These are phyloP conservation scores for Mola mola DNA, from an alignment of 2,113 vertebrate species.

Conservation along the genomic window DNA sequence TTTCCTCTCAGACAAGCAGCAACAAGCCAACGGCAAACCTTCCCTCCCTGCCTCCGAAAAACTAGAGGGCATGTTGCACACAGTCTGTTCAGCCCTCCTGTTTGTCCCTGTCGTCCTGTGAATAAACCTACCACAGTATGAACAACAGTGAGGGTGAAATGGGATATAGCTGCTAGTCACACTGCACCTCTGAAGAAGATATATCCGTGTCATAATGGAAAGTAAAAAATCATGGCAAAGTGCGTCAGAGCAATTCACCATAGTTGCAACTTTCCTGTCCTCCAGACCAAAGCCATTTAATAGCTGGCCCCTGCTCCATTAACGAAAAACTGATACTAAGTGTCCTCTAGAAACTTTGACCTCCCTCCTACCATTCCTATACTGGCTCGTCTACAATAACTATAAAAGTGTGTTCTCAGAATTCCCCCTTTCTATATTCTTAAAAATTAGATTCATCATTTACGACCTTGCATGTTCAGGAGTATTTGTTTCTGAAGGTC, in stretches of 20 bases:
- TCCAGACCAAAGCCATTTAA: conserved; percentile 64
- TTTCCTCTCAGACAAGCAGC: conserved; percentile 76
- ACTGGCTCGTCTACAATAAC: conserved; percentile 32
- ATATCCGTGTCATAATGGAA: conserved; percentile 45
- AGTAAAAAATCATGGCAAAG: conserved; percentile 62
- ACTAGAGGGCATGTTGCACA: conserved; percentile 53
- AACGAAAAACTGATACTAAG: conserved; percentile 72
- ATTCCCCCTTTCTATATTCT: conserved; percentile 32
- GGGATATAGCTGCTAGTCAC: conserved; percentile 47
- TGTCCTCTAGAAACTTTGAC: conserved; percentile 69
- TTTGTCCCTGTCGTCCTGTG: conserved; percentile 50
- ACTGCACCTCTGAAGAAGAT: conserved; percentile 37
- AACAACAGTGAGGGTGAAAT: conserved; percentile 63
- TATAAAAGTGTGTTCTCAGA: conserved; percentile 39
- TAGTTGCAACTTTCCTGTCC: conserved; percentile 52
- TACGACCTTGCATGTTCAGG: conserved; percentile 39
- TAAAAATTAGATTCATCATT: too few species aligned
- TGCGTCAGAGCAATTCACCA: conserved; percentile 47
- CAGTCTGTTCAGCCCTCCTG: conserved; percentile 32
- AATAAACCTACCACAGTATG: conserved; percentile 49
- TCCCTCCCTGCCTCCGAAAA: conserved; percentile 60
- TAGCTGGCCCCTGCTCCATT: conserved; percentile 63
- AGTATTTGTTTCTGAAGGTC: conserved; percentile 55
- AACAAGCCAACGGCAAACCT: conserved; percentile 70
- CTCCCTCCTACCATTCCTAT: conserved; percentile 46